Evolutionary conservation across 1,140 invertebrate species (phyloP).

Genomic region (Condylostylus longicornis): DNA sequence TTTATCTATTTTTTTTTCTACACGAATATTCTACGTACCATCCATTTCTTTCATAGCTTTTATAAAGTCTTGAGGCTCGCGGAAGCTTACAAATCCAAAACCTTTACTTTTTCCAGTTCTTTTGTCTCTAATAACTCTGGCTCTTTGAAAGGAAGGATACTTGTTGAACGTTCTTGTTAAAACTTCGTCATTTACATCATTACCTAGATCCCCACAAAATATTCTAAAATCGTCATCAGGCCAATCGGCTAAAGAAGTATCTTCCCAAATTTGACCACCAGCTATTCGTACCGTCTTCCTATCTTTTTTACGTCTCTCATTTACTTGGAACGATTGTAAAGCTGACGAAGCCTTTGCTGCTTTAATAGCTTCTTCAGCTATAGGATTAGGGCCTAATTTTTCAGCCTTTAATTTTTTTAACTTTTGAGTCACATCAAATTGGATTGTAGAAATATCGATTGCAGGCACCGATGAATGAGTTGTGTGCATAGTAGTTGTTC

Average conservation of each 20-base stretch:
- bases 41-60: conserved; percentile 98
- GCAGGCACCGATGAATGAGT: conserved; percentile 32
- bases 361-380: conserved; percentile 45
- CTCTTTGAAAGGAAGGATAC: conserved; percentile 86
- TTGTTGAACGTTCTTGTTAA: conserved; percentile 84
- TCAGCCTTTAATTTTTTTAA: conserved; percentile 49
- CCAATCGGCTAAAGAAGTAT: conserved; percentile 80
- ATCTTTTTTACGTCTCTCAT: conserved; percentile 46
- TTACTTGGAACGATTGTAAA: conserved; percentile 35
- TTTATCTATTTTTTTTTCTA: conserved; percentile 2
- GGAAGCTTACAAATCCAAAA: conserved; percentile 97
- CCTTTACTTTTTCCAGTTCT: conserved; percentile 96
- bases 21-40: conserved; percentile 40
- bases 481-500: conserved; percentile 28
- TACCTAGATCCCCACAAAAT: conserved; percentile 97
- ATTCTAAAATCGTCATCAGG: conserved; percentile 93
- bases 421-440: conserved; percentile 47
- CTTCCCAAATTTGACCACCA: conserved; percentile 89
- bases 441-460: conserved; percentile 44
- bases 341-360: conserved; percentile 42
- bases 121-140: conserved; percentile 92
- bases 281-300: conserved; percentile 63
- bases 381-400: conserved; percentile 43
- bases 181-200: conserved; percentile 96
- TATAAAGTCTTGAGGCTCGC: conserved; percentile 94